Evolutionary conservation across 2,888 invertebrate genomes (phyloP).

Genomic region (Chalcosyrphus nemorum): DNA sequence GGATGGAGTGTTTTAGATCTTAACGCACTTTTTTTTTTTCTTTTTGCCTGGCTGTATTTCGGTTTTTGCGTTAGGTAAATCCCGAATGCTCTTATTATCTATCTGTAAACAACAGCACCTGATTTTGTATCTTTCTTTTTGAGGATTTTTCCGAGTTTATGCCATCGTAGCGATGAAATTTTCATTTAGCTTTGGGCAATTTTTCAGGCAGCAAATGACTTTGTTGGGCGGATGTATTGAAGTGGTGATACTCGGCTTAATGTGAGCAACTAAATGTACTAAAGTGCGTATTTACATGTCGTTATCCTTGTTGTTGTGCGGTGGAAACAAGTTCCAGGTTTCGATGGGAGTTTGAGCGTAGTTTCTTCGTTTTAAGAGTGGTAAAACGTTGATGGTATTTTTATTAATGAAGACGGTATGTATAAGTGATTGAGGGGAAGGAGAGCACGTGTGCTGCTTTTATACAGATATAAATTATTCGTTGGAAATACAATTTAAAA

Average conservation of each 20-base stretch:
- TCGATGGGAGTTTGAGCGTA: constrained; percentile 12
- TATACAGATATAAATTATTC: constrained; percentile 14
- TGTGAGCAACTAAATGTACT: constrained; percentile 47
- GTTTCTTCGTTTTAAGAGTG: background rate
- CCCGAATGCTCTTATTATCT: constrained; percentile 67
- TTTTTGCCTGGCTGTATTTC: constrained; percentile 26
- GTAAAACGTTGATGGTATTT: constrained; percentile 5
- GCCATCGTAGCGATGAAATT: constrained; percentile 47
- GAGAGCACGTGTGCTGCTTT: constrained; percentile 12
- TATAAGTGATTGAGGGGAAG: background rate
- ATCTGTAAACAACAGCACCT: constrained; percentile 66
- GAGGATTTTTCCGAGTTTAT: constrained; percentile 33
- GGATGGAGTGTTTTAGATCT: constrained; percentile 40
- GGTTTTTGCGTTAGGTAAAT: constrained; percentile 33
- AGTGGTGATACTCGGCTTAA: constrained; percentile 52
- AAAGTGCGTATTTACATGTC: constrained; percentile 49
- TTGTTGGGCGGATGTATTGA: constrained; percentile 46
- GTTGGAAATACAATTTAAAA: background rate
- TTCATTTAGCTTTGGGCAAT: constrained; percentile 62
- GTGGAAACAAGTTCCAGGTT: constrained; percentile 22
- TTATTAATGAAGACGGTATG: background rate
- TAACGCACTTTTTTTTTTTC: constrained; percentile 23
- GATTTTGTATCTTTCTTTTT: constrained; percentile 55
- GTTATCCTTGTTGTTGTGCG: constrained; percentile 41
- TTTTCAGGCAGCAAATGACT: constrained; percentile 64